These are phyloP conservation scores for Lordiphosa mommai DNA, from an alignment of 1,140 invertebrate species.

Conservation along the genomic window DNA sequence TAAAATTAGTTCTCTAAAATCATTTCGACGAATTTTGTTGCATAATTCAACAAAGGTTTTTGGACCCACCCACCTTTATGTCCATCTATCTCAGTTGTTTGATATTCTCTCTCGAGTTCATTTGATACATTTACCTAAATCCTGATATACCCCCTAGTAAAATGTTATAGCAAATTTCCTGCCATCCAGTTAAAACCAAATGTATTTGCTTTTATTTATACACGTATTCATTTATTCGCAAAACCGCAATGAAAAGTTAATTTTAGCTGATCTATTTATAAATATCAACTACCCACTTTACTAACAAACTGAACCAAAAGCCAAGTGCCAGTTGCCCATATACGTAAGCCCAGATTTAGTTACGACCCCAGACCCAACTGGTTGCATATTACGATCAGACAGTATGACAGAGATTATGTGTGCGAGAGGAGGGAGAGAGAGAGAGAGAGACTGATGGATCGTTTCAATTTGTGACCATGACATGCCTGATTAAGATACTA, in stretches of 20 bases:
- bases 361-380: conserved; percentile 55
- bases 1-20: no score
- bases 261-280: conserved; percentile 76
- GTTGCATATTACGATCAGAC: conserved; percentile 43
- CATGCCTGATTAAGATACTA: conserved; percentile 74
- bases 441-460: conserved; percentile 61
- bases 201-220: conserved; percentile 45
- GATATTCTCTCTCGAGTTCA: no score
- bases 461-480: conserved; percentile 67
- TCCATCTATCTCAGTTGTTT: no score
- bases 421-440: neutral
- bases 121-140: no score
- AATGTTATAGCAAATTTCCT: neutral
- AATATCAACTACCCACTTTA: conserved; percentile 63
- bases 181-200: conserved; percentile 47
- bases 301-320: conserved; percentile 47
- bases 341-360: conserved; percentile 71
- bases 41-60: no score
- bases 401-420: conserved; percentile 1
- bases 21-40: no score
- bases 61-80: no score
- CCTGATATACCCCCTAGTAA: no score
- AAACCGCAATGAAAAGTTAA: conserved; percentile 68
- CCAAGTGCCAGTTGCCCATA: conserved; percentile 50
- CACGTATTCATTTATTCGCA: conserved; percentile 33